These are phyloP conservation scores for Panagrolaimus sp. DNA, from an alignment of 1,140 invertebrate species.

Conservation along the genomic window DNA sequence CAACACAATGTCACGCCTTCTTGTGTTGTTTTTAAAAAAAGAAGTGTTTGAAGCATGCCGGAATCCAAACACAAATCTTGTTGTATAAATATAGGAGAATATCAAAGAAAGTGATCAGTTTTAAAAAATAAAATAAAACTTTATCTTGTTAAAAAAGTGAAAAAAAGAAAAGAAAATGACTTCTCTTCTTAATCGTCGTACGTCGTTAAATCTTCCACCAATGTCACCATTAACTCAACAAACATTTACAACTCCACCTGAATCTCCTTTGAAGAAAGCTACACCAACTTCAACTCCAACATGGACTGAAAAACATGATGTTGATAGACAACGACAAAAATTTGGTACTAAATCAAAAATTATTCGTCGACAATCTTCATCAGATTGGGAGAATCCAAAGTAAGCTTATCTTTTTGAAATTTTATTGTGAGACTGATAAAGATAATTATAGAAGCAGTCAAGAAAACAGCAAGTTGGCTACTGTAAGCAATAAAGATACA, in stretches of 20 bases:
- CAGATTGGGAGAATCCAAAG: constrained; percentile 28
- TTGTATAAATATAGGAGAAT: too few species aligned
- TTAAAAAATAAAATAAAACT: too few species aligned
- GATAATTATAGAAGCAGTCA: constrained; percentile 15
- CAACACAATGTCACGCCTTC: too few species aligned
- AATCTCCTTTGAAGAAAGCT: background rate
- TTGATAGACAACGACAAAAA: background rate
- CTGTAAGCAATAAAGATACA: constrained; percentile 17
- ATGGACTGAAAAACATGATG: background rate
- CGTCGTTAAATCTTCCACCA: background rate
- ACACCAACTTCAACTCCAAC: background rate
- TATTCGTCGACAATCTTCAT: constrained; percentile 23
- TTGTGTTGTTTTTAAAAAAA: too few species aligned
- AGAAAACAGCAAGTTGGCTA: constrained; percentile 17
- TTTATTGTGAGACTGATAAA: constrained; percentile 9
- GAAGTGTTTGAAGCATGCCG: too few species aligned
- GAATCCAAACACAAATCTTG: too few species aligned
- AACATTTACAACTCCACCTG: background rate
- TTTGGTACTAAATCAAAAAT: background rate
- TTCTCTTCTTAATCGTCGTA: background rate
- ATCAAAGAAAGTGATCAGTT: too few species aligned
- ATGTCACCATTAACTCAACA: background rate
- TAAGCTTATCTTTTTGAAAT: constrained; percentile 18
- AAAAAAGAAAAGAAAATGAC: too few species aligned
- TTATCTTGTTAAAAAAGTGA: too few species aligned